Evolutionary conservation across 2,888 invertebrate species (phyloP).

Genomic region (Pollenia angustigena): DNA sequence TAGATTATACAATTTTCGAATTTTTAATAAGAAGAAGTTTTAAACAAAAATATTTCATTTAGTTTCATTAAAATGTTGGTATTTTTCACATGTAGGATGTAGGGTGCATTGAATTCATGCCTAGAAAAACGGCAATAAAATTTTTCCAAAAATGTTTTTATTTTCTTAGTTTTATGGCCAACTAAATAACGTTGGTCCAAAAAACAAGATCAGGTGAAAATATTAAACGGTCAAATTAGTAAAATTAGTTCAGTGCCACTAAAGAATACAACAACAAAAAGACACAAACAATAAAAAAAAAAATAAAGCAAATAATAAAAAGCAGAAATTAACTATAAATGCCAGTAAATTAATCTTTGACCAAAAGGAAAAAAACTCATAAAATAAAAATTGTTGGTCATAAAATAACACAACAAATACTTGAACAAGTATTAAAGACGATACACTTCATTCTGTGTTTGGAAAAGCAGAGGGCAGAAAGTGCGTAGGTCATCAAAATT

Average conservation of each 20-base stretch:
- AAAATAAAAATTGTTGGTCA: conserved; percentile 43
- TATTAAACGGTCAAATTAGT: conserved; percentile 58
- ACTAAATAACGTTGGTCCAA: conserved; percentile 41
- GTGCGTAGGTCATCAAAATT: conserved; percentile 14
- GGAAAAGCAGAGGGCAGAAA: background rate
- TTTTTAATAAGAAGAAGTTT: too few species aligned
- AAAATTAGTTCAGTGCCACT: conserved; percentile 18
- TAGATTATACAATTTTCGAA: too few species aligned
- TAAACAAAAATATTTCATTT: too few species aligned
- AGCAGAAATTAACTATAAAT: conserved; percentile 15
- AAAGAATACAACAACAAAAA: conserved; percentile 8
- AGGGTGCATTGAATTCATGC: background rate
- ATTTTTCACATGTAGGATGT: background rate
- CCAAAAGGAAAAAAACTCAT: conserved; percentile 10
- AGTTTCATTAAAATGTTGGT: too few species aligned
- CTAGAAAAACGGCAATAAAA: background rate
- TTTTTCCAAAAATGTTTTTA: too few species aligned
- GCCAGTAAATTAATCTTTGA: conserved; percentile 6
- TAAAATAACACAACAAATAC: conserved; percentile 23
- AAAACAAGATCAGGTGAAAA: conserved; percentile 59
- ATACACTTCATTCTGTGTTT: conserved; percentile 8
- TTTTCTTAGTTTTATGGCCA: conserved; percentile 36
- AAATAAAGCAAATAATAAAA: conserved; percentile 13
- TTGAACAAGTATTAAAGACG: background rate
- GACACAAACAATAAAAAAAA: background rate